These are phyloP conservation scores for Oostethus manadensis DNA, from an alignment of 2,113 vertebrate species.

Conservation along the genomic window DNA sequence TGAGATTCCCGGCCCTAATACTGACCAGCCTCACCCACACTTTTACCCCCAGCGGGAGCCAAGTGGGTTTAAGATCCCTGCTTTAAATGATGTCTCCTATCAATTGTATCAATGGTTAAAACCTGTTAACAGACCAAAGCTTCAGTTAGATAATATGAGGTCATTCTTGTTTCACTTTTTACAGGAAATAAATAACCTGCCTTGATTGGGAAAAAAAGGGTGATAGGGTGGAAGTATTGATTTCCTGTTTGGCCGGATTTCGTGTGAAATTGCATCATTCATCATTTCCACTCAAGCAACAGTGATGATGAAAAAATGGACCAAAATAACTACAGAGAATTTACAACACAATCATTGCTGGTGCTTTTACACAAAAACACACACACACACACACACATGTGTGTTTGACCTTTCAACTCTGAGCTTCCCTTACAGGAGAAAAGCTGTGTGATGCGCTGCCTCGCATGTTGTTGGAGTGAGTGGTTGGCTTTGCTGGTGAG, in stretches of 20 bases:
- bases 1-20: no score
- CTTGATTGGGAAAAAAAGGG: background rate
- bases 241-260: slow-evolving; percentile 5
- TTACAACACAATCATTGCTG: no score
- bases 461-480: slow-evolving; percentile 23
- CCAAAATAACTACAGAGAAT: background rate
- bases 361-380: background rate
- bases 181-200: background rate
- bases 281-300: slow-evolving; percentile 8
- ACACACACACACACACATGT: slow-evolving; percentile 59
- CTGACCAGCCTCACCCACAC: no score
- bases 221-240: slow-evolving; percentile 1
- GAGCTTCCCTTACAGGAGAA: slow-evolving; percentile 71
- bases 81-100: no score
- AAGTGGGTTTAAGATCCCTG: no score
- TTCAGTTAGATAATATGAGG: background rate
- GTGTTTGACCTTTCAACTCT: slow-evolving; percentile 81
- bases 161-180: slow-evolving; percentile 2
- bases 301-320: background rate
- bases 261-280: slow-evolving; percentile 12
- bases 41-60: no score
- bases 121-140: no score
- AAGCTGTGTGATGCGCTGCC: slow-evolving; percentile 35
- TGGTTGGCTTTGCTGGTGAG: slow-evolving; percentile 47
- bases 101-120: no score